phyloP scores from a whole-genome alignment of 2,888 invertebrate species.

The Drosophila peninsularis region DNA sequence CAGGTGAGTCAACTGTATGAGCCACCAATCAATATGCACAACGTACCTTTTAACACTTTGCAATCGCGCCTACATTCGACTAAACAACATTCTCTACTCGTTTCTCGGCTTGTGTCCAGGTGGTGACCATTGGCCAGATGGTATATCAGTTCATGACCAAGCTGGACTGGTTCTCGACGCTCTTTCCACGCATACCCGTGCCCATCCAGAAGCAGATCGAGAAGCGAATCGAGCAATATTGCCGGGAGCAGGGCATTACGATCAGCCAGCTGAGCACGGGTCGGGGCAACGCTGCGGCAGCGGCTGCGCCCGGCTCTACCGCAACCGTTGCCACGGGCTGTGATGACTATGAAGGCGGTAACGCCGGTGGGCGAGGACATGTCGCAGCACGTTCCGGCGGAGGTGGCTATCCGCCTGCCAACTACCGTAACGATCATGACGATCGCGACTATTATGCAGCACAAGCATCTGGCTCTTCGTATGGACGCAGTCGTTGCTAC shows the following conservation, averaged over 20 bases:
- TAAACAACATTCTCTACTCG: conserved; percentile 1
- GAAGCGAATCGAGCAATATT: conserved; percentile 88
- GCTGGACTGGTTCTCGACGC: conserved; percentile 99
- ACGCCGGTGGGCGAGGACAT: conserved; percentile 52
- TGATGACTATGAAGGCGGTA: conserved; percentile 69
- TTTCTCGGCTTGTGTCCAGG: conserved; percentile 53
- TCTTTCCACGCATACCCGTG: conserved; percentile 99
- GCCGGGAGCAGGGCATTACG: conserved; percentile 85
- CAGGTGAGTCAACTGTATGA: conserved; percentile 86
- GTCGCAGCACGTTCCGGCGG: conserved; percentile 43
- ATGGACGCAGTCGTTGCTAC: conserved; percentile 66
- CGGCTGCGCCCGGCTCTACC: conserved; percentile 2
- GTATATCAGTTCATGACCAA: conserved; percentile 96
- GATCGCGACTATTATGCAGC: conserved; percentile 74
- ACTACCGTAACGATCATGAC: conserved; percentile 82
- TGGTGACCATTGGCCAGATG: conserved; percentile 96
- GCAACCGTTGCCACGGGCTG: conserved; percentile 29
- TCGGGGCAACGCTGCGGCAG: conserved; percentile 41
- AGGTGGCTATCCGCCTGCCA: conserved; percentile 65
- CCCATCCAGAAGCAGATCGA: conserved; percentile 97
- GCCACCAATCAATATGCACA: conserved; percentile 50
- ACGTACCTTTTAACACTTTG: neutral
- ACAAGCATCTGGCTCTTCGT: conserved; percentile 67
- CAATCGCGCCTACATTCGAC: neutral
- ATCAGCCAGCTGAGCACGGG: conserved; percentile 79